Evolutionary conservation across 2,113 vertebrate species (phyloP).

Genomic region (Epinephelus moara): DNA sequence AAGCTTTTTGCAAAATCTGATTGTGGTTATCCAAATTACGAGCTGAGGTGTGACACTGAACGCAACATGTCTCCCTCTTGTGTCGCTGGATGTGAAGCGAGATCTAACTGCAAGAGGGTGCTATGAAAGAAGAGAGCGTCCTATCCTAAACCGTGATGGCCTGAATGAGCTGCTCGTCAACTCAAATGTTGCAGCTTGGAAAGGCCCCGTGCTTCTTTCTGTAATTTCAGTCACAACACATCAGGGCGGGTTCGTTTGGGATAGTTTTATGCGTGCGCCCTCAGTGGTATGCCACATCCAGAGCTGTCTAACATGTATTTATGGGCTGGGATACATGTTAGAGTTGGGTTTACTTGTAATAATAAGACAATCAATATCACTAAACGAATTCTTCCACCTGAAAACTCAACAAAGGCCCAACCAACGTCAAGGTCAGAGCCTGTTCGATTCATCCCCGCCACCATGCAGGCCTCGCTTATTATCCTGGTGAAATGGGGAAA

Average conservation of each 20-base stretch:
- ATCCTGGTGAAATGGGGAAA: not conserved
- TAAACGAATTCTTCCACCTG: not conserved
- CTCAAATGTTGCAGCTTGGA: not conserved
- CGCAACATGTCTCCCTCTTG: slow-evolving; percentile 40
- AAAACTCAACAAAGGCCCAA: slow-evolving; percentile 17
- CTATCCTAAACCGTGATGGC: slow-evolving; percentile 16
- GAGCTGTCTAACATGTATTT: not conserved
- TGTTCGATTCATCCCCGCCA: slow-evolving; percentile 9
- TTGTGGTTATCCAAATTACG: not conserved
- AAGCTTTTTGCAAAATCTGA: not conserved
- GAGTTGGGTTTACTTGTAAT: not conserved
- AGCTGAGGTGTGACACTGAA: slow-evolving; percentile 52
- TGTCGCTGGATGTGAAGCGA: slow-evolving; percentile 50
- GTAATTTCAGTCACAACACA: not conserved
- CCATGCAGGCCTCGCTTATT: slow-evolving; percentile 28
- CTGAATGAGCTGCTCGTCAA: not conserved
- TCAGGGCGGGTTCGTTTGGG: not conserved
- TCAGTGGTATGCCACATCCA: not conserved
- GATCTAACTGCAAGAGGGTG: slow-evolving; percentile 62
- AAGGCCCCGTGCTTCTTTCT: not conserved
- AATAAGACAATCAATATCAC: not conserved
- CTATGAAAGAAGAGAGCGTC: slow-evolving; percentile 43
- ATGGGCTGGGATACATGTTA: not conserved
- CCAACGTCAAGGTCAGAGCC: slow-evolving; percentile 30
- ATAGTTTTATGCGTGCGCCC: too few relatives aligned